Evolutionary conservation across 2,113 vertebrate genomes (phyloP).

Genomic region (Sylvia atricapilla): DNA sequence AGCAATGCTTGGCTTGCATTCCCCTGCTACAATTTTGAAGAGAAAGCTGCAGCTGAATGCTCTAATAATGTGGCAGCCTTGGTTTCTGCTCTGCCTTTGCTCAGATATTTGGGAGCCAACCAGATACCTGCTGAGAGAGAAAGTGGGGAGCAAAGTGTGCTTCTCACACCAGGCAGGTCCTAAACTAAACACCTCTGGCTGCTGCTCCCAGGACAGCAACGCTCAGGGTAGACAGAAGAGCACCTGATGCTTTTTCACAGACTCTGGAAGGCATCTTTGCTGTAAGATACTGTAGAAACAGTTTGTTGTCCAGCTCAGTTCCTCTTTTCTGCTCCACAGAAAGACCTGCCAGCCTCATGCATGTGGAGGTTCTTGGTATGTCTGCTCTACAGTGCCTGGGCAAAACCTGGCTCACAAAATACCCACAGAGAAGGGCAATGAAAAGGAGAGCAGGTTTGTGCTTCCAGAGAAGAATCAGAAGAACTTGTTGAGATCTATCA

Average conservation of each 20-base stretch:
- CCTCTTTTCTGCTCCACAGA: background rate
- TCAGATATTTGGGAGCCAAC: background rate
- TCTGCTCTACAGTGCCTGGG: background rate
- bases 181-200: background rate
- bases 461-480: background rate
- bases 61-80: background rate
- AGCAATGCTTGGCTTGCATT: background rate
- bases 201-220: background rate
- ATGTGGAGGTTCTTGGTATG: background rate
- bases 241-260: background rate
- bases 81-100: background rate
- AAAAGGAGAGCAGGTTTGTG: background rate
- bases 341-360: background rate
- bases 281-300: background rate
- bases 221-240: background rate
- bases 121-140: background rate
- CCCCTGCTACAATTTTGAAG: background rate
- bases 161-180: background rate
- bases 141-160: background rate
- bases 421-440: background rate
- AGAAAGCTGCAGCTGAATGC: background rate
- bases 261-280: background rate
- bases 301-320: background rate
- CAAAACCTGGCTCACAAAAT: background rate
- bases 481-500: background rate